Evolutionary conservation across 2,113 vertebrate genomes (phyloP).

Genomic region (Todiramphus chloris): DNA sequence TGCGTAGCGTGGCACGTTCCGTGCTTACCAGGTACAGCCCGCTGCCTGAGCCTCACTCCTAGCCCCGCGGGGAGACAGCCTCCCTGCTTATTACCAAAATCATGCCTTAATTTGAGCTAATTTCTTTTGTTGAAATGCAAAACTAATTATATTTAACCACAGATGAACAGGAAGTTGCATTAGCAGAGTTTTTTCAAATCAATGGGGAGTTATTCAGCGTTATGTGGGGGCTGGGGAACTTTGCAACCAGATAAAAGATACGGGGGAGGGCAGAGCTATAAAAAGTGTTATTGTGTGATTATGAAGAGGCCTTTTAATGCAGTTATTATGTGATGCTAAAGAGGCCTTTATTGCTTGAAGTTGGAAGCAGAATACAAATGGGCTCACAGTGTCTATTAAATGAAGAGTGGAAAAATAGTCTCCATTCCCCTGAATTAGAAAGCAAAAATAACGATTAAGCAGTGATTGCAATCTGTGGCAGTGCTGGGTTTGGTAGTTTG

Average conservation of each 20-base stretch:
- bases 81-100: slow-evolving; percentile 27
- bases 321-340: slow-evolving; percentile 67
- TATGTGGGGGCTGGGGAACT: slow-evolving; percentile 32
- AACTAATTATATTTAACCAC: slow-evolving; percentile 69
- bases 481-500: neutral
- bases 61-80: slow-evolving; percentile 36
- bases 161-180: slow-evolving; percentile 56
- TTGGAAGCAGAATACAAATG: slow-evolving; percentile 64
- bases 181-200: slow-evolving; percentile 54
- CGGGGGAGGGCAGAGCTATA: slow-evolving; percentile 43
- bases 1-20: neutral
- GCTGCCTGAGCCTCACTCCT: slow-evolving; percentile 12
- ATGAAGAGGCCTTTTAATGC: slow-evolving; percentile 66
- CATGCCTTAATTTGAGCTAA: slow-evolving; percentile 40
- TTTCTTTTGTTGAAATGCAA: slow-evolving; percentile 67
- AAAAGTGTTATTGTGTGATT: slow-evolving; percentile 61
- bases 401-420: slow-evolving; percentile 39
- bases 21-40: slow-evolving; percentile 29
- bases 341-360: slow-evolving; percentile 61
- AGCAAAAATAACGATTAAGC: slow-evolving; percentile 36
- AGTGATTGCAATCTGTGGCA: neutral
- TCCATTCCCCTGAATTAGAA: neutral
- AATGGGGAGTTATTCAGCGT: slow-evolving; percentile 59
- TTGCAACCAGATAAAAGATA: slow-evolving; percentile 42
- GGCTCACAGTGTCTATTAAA: slow-evolving; percentile 36